Evolutionary conservation across 2,113 vertebrate genomes (phyloP).

Genomic region (Myotis lucifugus): DNA sequence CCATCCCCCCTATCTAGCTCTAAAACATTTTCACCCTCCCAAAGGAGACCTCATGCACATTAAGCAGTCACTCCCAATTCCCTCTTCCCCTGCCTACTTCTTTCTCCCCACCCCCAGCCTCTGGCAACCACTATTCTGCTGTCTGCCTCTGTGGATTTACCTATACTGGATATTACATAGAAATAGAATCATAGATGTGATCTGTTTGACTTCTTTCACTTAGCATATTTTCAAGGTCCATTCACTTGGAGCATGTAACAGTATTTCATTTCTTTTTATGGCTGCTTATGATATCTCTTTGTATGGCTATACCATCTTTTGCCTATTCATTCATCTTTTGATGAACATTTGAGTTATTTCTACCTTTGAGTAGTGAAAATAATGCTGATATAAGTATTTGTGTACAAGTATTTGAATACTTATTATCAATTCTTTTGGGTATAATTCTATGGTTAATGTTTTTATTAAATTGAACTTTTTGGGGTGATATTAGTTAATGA

Average conservation of each 20-base stretch:
- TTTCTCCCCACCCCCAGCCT: too few relatives aligned
- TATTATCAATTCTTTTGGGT: not conserved
- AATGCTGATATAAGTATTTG: not conserved
- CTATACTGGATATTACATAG: not conserved
- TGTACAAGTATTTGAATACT: not conserved
- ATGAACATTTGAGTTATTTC: not conserved
- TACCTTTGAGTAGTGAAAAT: not conserved
- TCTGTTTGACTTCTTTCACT: not conserved
- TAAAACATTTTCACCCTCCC: not conserved
- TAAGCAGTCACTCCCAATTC: not conserved
- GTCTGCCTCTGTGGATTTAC: not conserved
- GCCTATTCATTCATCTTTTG: not conserved
- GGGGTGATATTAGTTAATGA: not conserved
- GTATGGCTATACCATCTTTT: not conserved
- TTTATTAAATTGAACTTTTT: not conserved
- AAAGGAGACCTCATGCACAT: not conserved
- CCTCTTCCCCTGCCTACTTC: not conserved
- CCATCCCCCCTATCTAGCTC: not conserved
- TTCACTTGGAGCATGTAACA: not conserved
- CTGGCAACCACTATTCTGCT: not conserved
- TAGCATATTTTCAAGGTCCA: not conserved
- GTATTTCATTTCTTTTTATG: not conserved
- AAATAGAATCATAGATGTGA: not conserved
- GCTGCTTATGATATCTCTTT: not conserved
- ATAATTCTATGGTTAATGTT: not conserved